These are phyloP conservation scores for Pachyseris speciosa DNA, from an alignment of 64 coral and sea anemone species.

Conservation along the genomic window DNA sequence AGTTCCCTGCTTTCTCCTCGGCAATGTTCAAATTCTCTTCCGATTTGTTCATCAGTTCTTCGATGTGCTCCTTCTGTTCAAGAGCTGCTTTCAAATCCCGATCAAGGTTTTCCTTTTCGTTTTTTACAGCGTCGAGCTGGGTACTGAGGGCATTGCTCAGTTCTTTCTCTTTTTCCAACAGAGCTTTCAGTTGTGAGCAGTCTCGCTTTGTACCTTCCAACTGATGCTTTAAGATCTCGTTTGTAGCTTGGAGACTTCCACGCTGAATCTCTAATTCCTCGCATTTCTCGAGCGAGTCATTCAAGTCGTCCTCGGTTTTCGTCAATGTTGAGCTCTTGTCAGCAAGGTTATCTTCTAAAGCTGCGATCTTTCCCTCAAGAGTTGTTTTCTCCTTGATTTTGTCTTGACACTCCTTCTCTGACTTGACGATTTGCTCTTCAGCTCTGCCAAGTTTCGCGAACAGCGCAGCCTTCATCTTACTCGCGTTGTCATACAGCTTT, in stretches of 20 bases:
- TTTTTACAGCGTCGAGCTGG: background rate
- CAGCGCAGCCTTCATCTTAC: constrained; percentile 42
- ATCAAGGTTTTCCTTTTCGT: constrained; percentile 53
- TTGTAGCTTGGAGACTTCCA: constrained; percentile 59
- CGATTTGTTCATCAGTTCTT: constrained; percentile 13
- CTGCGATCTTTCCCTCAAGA: background rate
- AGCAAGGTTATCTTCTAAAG: constrained; percentile 11
- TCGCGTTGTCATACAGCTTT: constrained; percentile 36
- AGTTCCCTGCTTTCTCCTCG: constrained; percentile 57
- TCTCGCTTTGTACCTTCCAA: constrained; percentile 19
- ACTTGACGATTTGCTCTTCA: constrained; percentile 11
- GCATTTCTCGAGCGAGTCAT: constrained; percentile 21
- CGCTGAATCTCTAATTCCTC: constrained; percentile 74
- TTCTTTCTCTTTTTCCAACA: constrained; percentile 2
- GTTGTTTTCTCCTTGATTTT: background rate
- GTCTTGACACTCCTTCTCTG: constrained; percentile 29
- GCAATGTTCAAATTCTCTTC: constrained; percentile 42
- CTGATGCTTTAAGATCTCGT: constrained; percentile 70
- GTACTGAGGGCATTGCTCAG: background rate
- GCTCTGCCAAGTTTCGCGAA: constrained; percentile 44
- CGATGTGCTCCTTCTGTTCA: constrained; percentile 43
- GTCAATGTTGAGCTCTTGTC: background rate
- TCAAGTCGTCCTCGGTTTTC: constrained; percentile 15
- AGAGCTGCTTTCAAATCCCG: constrained; percentile 20
- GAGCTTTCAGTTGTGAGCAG: background rate